A percentile compares a stretch with the other conserved stretches of the same genome.
Conservation (phyloP, 1,140 invertebrate species). For the Drosophila suzukii region DNA sequence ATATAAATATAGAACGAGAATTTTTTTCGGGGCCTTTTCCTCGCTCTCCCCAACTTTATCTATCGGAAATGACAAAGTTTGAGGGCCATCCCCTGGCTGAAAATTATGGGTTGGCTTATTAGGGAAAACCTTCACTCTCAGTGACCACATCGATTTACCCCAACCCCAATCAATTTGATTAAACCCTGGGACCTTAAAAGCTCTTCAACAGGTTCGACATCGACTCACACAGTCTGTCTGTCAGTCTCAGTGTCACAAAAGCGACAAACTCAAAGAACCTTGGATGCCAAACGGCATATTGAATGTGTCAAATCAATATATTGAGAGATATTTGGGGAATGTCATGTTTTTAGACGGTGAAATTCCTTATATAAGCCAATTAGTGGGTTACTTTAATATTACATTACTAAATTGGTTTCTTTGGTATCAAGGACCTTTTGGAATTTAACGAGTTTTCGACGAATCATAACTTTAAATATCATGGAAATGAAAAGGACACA, state of each 20-base stretch:
- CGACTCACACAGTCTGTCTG: slow-evolving; percentile 1
- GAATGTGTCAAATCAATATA: slow-evolving; percentile 30
- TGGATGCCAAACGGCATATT: slow-evolving; percentile 33
- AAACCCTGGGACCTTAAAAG: slow-evolving; percentile 25
- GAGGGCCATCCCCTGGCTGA: slow-evolving; percentile 25
- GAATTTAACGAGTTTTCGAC: neutral
- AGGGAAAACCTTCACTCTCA: slow-evolving; percentile 36
- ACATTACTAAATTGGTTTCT: neutral
- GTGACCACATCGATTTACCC: slow-evolving; percentile 47
- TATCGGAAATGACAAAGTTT: slow-evolving; percentile 31
- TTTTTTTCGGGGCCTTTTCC: slow-evolving; percentile 17
- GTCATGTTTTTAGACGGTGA: slow-evolving; percentile 5
- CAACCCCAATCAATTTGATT: slow-evolving; percentile 6
- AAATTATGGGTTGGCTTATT: slow-evolving; percentile 45
- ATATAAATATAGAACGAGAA: slow-evolving; percentile 60
- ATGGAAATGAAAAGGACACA: no score
- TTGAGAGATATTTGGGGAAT: slow-evolving; percentile 14
- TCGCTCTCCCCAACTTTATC: slow-evolving; percentile 6
- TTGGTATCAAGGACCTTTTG: neutral
- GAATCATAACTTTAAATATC: no score
- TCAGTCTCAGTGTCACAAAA: slow-evolving; percentile 15
- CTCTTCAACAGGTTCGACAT: slow-evolving; percentile 44
- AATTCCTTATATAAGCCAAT: slow-evolving; percentile 21
- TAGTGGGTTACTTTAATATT: neutral
- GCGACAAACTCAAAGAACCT: slow-evolving; percentile 34